These are phyloP conservation scores for Lasioglossum morio DNA, from an alignment of 2,888 invertebrate genomes.

Conservation along the genomic window DNA sequence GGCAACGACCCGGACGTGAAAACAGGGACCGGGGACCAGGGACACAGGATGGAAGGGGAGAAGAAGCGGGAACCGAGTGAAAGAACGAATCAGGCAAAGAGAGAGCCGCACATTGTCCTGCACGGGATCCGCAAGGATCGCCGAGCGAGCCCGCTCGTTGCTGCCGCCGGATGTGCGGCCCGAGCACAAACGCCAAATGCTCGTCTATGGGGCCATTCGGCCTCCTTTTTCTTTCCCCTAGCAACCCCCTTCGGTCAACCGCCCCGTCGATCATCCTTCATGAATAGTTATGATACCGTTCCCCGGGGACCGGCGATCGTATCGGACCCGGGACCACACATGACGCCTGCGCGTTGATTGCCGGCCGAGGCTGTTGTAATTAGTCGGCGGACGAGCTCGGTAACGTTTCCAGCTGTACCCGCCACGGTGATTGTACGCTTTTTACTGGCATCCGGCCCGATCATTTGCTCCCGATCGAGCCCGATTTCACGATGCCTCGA, in stretches of 20 bases:
- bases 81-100: constrained; percentile 57
- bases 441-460: constrained; percentile 20
- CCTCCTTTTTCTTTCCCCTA: constrained; percentile 27
- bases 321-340: constrained; percentile 56
- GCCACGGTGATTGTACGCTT: constrained; percentile 13
- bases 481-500: neutral
- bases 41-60: constrained; percentile 18
- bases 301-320: constrained; percentile 60
- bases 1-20: constrained; percentile 55
- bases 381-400: constrained; percentile 36
- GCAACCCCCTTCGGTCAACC: constrained; percentile 51
- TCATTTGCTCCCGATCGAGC: neutral
- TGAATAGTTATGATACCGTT: constrained; percentile 74
- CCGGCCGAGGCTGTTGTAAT: constrained; percentile 48
- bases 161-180: constrained; percentile 75
- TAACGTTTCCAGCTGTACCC: constrained; percentile 28
- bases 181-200: constrained; percentile 69
- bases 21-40: constrained; percentile 20
- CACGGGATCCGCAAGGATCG: constrained; percentile 71
- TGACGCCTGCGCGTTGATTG: constrained; percentile 39
- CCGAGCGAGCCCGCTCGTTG: constrained; percentile 19
- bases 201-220: constrained; percentile 37
- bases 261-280: constrained; percentile 58
- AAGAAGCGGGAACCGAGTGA: constrained; percentile 16
- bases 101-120: constrained; percentile 76